Evolutionary conservation across 2,797 vertebrate species (phyloP).

Genomic region (Manis crassicaudata): DNA sequence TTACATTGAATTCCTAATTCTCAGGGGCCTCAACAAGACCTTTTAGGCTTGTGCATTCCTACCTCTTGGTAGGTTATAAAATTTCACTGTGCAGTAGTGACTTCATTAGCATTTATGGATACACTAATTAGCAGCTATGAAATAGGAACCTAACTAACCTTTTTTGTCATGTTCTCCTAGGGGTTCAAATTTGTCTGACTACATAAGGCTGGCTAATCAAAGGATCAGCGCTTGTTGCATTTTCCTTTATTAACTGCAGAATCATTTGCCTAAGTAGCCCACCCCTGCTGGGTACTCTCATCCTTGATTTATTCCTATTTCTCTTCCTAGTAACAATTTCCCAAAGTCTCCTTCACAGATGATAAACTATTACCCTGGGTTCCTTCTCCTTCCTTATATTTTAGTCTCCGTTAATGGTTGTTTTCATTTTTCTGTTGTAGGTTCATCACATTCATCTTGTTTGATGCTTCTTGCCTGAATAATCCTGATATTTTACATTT

Average conservation of each 20-base stretch:
- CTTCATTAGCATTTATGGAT: conserved; percentile 80
- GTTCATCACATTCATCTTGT: not conserved
- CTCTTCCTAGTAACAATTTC: conserved; percentile 46
- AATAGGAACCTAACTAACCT: conserved; percentile 76
- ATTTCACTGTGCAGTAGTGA: conserved; percentile 53
- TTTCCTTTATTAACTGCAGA: conserved; percentile 79
- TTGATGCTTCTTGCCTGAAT: not conserved
- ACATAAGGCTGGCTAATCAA: conserved; percentile 79
- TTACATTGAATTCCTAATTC: not conserved
- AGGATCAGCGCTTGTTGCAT: conserved; percentile 70
- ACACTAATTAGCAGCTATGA: conserved; percentile 77
- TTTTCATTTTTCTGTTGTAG: not conserved
- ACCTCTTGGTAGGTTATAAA: not conserved
- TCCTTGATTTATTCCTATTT: conserved; percentile 57
- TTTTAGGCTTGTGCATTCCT: not conserved
- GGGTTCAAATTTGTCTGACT: conserved; percentile 76
- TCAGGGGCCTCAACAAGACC: not conserved
- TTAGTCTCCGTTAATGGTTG: not conserved
- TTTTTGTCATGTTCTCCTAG: conserved; percentile 73
- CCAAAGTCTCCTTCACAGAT: conserved; percentile 58
- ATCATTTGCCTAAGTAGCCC: conserved; percentile 81
- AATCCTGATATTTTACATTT: not conserved
- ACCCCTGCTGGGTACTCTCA: conserved; percentile 78
- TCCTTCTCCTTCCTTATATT: not conserved
- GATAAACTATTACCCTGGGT: not conserved